Evolutionary conservation across 2,888 invertebrate genomes (phyloP), one percentile per base, ranked within the genome.

Genomic region (Hypena proboscidalis): DNA sequence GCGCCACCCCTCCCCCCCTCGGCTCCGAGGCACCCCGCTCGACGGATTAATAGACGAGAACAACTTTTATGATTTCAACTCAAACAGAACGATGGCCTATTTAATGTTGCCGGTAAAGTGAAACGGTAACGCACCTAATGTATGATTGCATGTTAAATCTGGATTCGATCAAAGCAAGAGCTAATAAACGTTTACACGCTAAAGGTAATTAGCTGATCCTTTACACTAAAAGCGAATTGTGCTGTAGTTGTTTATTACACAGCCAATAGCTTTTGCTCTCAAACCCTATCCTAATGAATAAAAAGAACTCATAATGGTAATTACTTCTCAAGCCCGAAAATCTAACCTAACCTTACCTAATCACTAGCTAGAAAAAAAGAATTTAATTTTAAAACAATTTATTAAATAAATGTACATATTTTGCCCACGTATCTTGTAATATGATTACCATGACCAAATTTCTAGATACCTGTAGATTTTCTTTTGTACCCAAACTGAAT

Each of bases 61-160:
- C 85, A 86, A 90, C 87, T 90, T 89, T 90, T 89, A 89, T 90
- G 88, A 89, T 90, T 90, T 90, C 83, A 88, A 88, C 82, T 87
- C 81, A 86, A 87, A 89, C 83, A 83, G 74, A 78, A 72, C 77
- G 74, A 75, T 71, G 67, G 58, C 70, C 67, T 77, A 74, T 75
- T 77, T 79, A 71, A 74, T 70, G 69, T 66, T 70, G 64, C 67
- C 62, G 60, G 58, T 64, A 64, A 60, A 61, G 50, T 61, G 62
- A 61, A 65, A 46, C 31, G 33, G 37, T 25, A 46, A 61, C 56
- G 51, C 40, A 49, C 48, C 41, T 53, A 55, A 40, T 59, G 34
- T 51, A 21, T 22, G 14, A 43, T 35, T 41, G 48, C 57, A 56
- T 44, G 42, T 38, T 41, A 41, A 31, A 55, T 48, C 34, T 11